These are phyloP conservation scores for Papilio helenus DNA, from an alignment of 1,140 invertebrate genomes.

Conservation along the genomic window DNA sequence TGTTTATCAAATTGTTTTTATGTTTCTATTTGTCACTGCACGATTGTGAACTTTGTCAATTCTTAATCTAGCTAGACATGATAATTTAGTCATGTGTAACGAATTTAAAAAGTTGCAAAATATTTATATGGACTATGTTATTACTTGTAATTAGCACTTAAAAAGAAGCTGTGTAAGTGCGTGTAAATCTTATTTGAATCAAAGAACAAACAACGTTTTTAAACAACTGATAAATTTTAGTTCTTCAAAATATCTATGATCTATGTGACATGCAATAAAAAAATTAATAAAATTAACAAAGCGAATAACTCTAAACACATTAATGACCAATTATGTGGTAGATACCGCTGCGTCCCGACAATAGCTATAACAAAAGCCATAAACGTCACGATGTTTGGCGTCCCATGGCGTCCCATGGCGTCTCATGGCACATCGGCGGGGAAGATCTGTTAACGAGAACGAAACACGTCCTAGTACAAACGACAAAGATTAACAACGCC, in stretches of 20 bases:
- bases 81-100: not conserved
- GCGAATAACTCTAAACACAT: slow-evolving; percentile 52
- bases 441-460: slow-evolving; percentile 77
- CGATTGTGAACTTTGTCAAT: not conserved
- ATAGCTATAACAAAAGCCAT: slow-evolving; percentile 74
- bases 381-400: slow-evolving; percentile 78
- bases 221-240: not conserved
- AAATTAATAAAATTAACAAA: slow-evolving; percentile 21
- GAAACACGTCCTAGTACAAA: slow-evolving; percentile 68
- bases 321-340: slow-evolving; percentile 68
- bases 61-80: not conserved
- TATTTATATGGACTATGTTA: not conserved
- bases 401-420: slow-evolving; percentile 61
- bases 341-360: slow-evolving; percentile 63
- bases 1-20: not conserved
- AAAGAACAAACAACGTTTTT: not conserved
- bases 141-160: not conserved
- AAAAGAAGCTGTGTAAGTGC: not conserved
- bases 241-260: not conserved
- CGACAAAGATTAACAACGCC: slow-evolving; percentile 52
- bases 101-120: not conserved
- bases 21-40: not conserved
- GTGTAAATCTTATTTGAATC: not conserved
- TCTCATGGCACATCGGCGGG: slow-evolving; percentile 47
- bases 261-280: not conserved